Conservation (phyloP, 1,140 invertebrate genomes). For the Ceratina japonica region DNA sequence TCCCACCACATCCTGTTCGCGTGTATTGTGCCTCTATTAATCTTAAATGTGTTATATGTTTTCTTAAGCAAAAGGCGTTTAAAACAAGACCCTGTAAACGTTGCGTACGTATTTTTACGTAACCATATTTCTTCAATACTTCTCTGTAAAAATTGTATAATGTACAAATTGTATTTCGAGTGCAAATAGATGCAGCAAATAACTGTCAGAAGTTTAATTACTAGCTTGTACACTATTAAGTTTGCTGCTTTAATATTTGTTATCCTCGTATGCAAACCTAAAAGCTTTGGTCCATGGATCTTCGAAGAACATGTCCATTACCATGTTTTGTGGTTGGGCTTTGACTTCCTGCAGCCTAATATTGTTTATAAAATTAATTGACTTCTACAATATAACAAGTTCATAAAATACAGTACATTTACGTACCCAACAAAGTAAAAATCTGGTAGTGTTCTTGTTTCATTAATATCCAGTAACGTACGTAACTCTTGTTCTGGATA, state of each 20-base stretch:
- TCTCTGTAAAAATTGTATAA: constrained; percentile 79
- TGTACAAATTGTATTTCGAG: background rate
- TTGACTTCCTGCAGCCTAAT: constrained; percentile 93
- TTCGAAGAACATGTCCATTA: constrained; percentile 89
- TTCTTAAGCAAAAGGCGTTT: constrained; percentile 86
- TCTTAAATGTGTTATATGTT: constrained; percentile 88
- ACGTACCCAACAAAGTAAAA: constrained; percentile 89
- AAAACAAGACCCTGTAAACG: constrained; percentile 90
- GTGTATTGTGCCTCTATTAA: constrained; percentile 92
- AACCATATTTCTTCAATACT: constrained; percentile 84
- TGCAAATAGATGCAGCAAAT: background rate
- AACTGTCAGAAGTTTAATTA: constrained; percentile 4
- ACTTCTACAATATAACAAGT: background rate
- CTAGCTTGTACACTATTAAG: background rate
- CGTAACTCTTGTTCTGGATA: constrained; percentile 85
- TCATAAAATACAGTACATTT: background rate
- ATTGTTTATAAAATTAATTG: constrained; percentile 37
- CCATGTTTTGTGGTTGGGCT: constrained; percentile 90
- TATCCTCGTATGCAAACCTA: constrained; percentile 69
- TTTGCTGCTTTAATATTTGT: background rate
- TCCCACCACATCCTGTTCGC: constrained; percentile 91
- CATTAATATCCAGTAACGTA: constrained; percentile 84
- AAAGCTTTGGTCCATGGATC: constrained; percentile 91
- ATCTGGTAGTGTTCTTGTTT: constrained; percentile 84
- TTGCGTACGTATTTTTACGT: constrained; percentile 88